Evolutionary conservation across 2,888 invertebrate species (phyloP), one percentile per base, ranked within the genome.

Genomic region (Conops quadrifasciatus): DNA sequence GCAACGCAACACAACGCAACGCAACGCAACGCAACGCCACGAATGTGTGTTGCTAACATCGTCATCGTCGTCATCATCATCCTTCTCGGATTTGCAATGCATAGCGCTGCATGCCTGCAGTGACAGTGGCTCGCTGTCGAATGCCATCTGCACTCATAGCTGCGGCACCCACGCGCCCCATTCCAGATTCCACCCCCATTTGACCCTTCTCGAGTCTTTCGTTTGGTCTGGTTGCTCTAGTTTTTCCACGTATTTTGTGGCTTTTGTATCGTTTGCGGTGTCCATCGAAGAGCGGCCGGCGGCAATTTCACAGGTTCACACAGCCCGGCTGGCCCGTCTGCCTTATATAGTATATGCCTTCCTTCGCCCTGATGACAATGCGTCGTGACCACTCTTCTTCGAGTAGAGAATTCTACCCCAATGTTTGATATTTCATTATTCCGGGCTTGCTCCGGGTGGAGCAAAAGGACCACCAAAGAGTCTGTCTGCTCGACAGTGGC

Each of bases 221-320:
- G 16, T 49, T 49, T 56, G 56, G 16, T 19, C 45, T 24, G n/a
- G 21, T 45, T 16, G 63, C 30, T 11, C 24, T 9, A 16, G 24
- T 60, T 30, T 68, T 62, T n/a, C n/a, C n/a, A n/a, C n/a, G n/a
- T 68, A 51, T 67, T 66, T 45, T 59, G 58, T 59, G 67, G 58
- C 47, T 59, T 47, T 59, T 47, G 28, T 26, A 24, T 51, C 62
- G 62, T 62, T 68, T 68, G 60, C 24, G 51, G 68, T 68, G 68
- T 51, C 68, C 68, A 51, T n/a, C 19, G 62, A 56, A 28, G 45
- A 16, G 21, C 21, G 51, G 19, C 68, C 59, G 26, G 45, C 28
- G n/a, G 67, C 59, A 26, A 30, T 47, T 21, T 60, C 60, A 28
- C 53, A 45, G 36, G 21, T 11, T 7, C 30, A 36, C 53, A 60